Conservation (phyloP, 2,888 invertebrate species). For the Cryptus armator region DNA sequence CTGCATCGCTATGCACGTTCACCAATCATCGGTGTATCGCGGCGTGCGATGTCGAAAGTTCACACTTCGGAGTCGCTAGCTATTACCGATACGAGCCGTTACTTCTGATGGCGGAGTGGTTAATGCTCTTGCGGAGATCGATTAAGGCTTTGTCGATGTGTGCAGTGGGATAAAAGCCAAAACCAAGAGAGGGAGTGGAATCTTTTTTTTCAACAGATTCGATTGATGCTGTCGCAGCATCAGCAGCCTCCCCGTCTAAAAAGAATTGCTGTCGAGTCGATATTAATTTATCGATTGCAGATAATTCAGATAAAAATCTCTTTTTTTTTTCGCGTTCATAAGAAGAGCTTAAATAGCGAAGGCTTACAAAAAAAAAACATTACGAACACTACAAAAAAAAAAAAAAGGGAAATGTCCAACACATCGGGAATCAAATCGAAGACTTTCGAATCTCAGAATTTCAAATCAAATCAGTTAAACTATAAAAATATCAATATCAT, state of each 20-base stretch:
- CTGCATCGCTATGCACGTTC: not conserved
- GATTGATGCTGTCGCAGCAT: not conserved
- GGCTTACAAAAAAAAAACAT: too few relatives aligned
- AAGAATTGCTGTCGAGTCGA: not conserved
- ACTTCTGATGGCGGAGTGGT: not conserved
- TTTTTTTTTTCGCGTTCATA: too few relatives aligned
- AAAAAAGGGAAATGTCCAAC: too few relatives aligned
- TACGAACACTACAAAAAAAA: too few relatives aligned
- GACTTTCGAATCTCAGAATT: too few relatives aligned
- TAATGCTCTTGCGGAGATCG: not conserved
- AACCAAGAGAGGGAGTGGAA: not conserved
- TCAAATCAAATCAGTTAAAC: too few relatives aligned
- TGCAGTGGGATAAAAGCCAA: not conserved
- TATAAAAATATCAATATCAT: too few relatives aligned
- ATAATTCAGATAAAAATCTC: too few relatives aligned
- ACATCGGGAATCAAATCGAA: too few relatives aligned
- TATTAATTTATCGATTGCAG: not conserved
- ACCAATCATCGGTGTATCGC: constrained; percentile 21
- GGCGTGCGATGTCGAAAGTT: constrained; percentile 27
- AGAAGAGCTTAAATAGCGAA: too few relatives aligned
- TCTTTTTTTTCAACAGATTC: not conserved
- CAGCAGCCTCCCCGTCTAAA: too few relatives aligned
- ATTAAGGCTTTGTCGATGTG: not conserved
- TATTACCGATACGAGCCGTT: constrained; percentile 1
- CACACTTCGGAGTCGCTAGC: constrained; percentile 12